Percentiles rank a stretch among this genome's conserved stretches.
Evolutionary conservation across 2,113 vertebrate species (phyloP).

Genomic region (Scolopax mira): DNA sequence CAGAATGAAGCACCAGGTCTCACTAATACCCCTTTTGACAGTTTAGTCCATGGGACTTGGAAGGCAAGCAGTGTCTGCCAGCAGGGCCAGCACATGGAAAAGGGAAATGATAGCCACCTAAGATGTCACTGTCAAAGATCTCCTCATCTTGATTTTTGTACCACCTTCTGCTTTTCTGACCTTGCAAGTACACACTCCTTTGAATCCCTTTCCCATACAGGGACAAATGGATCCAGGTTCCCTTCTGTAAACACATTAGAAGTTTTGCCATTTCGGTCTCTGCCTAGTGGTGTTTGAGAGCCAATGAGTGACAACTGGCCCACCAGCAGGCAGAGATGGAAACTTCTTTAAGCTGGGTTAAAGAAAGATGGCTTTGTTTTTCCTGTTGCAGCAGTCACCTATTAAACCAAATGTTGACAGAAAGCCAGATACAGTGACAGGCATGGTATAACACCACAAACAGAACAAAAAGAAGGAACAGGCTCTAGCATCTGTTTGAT

Average conservation of each 20-base stretch:
- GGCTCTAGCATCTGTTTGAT: background rate
- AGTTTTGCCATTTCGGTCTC: background rate
- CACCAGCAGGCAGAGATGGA: background rate
- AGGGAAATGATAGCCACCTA: background rate
- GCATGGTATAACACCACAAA: background rate
- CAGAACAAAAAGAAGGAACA: background rate
- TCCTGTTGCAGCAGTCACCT: background rate
- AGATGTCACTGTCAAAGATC: background rate
- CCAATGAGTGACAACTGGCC: background rate
- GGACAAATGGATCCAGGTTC: background rate
- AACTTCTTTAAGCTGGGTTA: background rate
- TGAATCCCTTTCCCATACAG: background rate
- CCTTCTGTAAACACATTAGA: background rate
- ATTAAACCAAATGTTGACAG: background rate
- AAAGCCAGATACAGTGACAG: background rate
- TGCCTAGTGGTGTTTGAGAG: background rate
- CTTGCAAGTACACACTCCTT: fast-evolving
- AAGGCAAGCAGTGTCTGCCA: background rate
- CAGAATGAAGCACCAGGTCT: background rate
- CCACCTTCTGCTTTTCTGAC: background rate
- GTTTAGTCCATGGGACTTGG: background rate
- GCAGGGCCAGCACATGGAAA: background rate
- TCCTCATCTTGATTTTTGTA: background rate
- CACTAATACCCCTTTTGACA: background rate
- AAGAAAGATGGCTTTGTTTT: background rate